These are phyloP conservation scores for Tromatobia lineatoria DNA, from an alignment of 2,888 invertebrate genomes.

Conservation along the genomic window DNA sequence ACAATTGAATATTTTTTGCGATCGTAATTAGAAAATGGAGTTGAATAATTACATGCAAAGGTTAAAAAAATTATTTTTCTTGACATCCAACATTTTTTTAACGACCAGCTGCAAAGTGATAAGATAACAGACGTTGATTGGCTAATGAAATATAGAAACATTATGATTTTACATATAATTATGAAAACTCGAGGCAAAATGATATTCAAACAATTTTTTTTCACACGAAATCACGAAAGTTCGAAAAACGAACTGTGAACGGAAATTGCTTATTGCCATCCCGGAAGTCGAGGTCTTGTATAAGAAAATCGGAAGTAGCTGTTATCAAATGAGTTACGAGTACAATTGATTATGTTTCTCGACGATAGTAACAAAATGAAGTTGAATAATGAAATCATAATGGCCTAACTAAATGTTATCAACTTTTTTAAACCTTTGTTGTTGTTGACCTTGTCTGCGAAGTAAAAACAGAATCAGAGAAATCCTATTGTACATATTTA, in stretches of 20 bases:
- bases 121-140: not conserved
- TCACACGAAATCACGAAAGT: not conserved
- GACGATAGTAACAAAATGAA: not conserved
- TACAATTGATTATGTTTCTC: not conserved
- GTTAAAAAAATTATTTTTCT: not conserved
- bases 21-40: not conserved
- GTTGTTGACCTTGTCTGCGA: no score
- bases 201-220: not conserved
- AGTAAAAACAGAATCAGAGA: no score
- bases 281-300: not conserved
- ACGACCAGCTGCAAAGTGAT: not conserved
- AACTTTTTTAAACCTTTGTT: no score
- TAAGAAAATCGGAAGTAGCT: constrained; percentile 6
- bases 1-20: not conserved
- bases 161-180: not conserved
- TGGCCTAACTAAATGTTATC: no score
- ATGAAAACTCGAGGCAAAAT: not conserved
- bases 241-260: no score
- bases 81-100: not conserved
- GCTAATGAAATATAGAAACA: not conserved
- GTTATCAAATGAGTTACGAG: not conserved
- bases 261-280: no score
- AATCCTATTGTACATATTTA: no score
- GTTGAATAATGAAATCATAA: no score
- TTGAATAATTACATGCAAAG: not conserved